A percentile compares a stretch with the other conserved stretches of the same genome.
These are phyloP conservation scores for Natrix natrix DNA, from an alignment of 2,797 vertebrate species.

Conservation along the genomic window DNA sequence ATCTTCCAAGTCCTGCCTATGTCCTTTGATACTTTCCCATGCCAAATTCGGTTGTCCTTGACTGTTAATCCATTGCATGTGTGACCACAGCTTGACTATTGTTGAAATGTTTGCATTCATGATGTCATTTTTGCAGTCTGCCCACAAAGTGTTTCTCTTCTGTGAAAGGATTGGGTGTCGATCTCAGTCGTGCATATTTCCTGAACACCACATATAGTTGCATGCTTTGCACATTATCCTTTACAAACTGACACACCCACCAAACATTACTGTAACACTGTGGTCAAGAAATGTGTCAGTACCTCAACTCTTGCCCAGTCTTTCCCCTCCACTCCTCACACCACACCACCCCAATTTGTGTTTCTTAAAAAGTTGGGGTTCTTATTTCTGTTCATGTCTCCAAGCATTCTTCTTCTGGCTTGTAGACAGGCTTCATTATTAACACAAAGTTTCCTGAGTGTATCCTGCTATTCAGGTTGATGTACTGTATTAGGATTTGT, in stretches of 20 bases:
- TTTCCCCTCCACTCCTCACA: not conserved
- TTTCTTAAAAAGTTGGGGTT: constrained; percentile 61
- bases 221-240: constrained; percentile 68
- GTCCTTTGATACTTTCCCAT: constrained; percentile 41
- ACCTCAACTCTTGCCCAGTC: constrained; percentile 56
- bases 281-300: constrained; percentile 65
- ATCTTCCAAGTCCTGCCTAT: constrained; percentile 36
- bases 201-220: constrained; percentile 63
- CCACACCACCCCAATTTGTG: constrained; percentile 18
- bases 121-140: constrained; percentile 50
- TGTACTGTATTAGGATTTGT: constrained; percentile 80
- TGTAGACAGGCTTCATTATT: constrained; percentile 77
- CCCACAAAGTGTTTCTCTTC: constrained; percentile 48
- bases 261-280: constrained; percentile 56
- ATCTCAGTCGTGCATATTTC: constrained; percentile 71
- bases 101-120: constrained; percentile 43
- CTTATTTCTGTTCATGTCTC: constrained; percentile 63
- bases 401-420: constrained; percentile 78
- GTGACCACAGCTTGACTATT: constrained; percentile 60
- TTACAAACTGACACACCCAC: constrained; percentile 62
- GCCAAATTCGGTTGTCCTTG: constrained; percentile 49
- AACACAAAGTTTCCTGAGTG: constrained; percentile 74
- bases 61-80: constrained; percentile 53
- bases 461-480: constrained; percentile 81
- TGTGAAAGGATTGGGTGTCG: constrained; percentile 52